phyloP scores from a whole-genome alignment of 2,888 invertebrate species.

The Dolichomitus sp. region DNA sequence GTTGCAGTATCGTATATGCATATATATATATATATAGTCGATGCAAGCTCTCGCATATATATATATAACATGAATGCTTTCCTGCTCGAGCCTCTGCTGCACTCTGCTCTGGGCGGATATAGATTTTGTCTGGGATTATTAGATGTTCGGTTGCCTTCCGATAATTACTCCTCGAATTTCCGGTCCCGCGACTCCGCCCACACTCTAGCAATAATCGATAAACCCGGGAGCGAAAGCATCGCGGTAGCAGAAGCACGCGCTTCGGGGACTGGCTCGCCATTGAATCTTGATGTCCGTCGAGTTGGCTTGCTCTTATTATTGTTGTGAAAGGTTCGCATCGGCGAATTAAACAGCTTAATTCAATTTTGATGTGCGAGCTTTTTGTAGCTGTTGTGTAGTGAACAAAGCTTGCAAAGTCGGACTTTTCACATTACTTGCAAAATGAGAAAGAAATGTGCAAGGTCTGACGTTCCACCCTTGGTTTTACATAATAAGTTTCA shows the following conservation, averaged over 20 bases:
- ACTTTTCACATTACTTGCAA: too few species aligned
- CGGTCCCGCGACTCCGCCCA: constrained; percentile 44
- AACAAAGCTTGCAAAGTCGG: too few species aligned
- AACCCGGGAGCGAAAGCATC: constrained; percentile 30
- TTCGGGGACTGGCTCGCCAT: not conserved
- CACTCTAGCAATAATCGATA: constrained; percentile 50
- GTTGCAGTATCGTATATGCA: constrained; percentile 8
- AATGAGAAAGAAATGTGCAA: too few species aligned
- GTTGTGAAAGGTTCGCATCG: not conserved
- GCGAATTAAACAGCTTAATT: not conserved
- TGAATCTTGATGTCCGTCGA: constrained; percentile 28
- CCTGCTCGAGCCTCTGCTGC: constrained; percentile 12
- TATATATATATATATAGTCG: not conserved
- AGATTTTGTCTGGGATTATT: constrained; percentile 77
- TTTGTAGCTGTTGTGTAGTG: too few species aligned
- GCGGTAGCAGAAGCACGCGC: constrained; percentile 10
- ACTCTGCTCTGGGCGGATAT: constrained; percentile 64
- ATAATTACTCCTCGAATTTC: constrained; percentile 75
- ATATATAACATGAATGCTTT: not conserved
- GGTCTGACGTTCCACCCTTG: too few species aligned
- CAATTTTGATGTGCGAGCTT: not conserved
- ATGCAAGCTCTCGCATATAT: constrained; percentile 10
- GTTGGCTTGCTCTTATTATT: constrained; percentile 18
- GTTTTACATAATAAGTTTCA: too few species aligned
- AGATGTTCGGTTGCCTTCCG: constrained; percentile 78